phyloP scores from a whole-genome alignment of 2,113 vertebrate species.

The Patagioenas fasciata region DNA sequence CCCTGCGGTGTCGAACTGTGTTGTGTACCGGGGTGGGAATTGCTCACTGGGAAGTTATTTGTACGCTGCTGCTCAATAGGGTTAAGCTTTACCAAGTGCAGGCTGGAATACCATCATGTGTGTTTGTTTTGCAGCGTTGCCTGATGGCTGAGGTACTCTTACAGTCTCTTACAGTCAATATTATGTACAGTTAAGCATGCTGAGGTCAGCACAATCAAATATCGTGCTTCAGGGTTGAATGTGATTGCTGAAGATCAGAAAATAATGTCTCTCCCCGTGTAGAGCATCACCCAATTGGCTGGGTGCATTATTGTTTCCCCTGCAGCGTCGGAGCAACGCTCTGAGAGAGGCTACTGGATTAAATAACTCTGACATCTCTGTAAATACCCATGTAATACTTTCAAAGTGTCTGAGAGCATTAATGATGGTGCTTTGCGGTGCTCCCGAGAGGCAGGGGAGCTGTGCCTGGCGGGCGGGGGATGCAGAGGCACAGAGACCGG shows the following conservation, averaged over 20 bases:
- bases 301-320: neutral
- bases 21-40: neutral
- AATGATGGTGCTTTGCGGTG: neutral
- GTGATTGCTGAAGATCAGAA: neutral
- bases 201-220: conserved; percentile 12
- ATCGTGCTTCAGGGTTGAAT: neutral
- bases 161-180: neutral
- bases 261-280: neutral
- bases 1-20: rapidly evolving
- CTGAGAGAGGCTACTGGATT: neutral
- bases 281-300: neutral
- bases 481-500: rapidly evolving
- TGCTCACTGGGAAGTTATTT: neutral
- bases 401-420: neutral
- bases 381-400: neutral
- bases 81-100: rapidly evolving
- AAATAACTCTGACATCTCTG: neutral
- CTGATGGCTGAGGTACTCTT: neutral
- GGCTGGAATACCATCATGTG: rapidly evolving
- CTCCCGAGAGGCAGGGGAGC: neutral
- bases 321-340: neutral
- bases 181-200: neutral
- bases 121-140: neutral
- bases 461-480: neutral
- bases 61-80: rapidly evolving